Base-by-base conservation (phyloP, 2,113 vertebrate genomes). In the Halcyon senegalensis region DNA sequence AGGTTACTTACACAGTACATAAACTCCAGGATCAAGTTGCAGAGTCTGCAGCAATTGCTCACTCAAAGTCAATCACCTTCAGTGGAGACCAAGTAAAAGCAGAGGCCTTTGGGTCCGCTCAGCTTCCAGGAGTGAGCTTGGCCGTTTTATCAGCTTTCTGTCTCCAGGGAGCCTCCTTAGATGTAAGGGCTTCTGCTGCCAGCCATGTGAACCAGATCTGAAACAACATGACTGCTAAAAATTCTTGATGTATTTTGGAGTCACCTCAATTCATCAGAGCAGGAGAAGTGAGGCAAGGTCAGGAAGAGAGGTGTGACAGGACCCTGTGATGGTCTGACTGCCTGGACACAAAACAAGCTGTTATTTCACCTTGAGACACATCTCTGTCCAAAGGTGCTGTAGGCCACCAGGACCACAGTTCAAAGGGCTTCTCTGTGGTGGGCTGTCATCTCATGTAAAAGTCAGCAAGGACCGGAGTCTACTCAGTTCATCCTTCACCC, bases 1-100 rank as follows among this genome's bases (percentile, higher is more conserved):
- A 95, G 94, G 96, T 97, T 95, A 96, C 94, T 95, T 89, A 91
- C 87, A 84, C 80, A 96, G 77, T 70, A 90, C 88, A 89, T 87
- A 90, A 97, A 96, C 93, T 95, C 86, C 66, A 39, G 93, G 95
- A 97, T 97, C 94, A 60, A 75, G 68, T 97, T 97, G 94, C 97
- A 95, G 95, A 87, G 72, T 94, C 87, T 93, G 94, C 77, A 85
- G 94, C 94, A 96, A 96, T 96, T 89, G 89, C 80, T 96, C 93
- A 84, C 94, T 97, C 96, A 96, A 96, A 95, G 94, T 90, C 96
- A 95, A 96, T 96, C 96, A 94, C 82, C 89, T 96, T 95, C 85
- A 73, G 43, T 46, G 60, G 59, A 70, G 87, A 75, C 63, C 87
- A 97, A 96, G 82, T 51, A 89, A 93, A 91, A 94, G 87, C 93